These are phyloP conservation scores for Sinocyclocheilus anshuiensis DNA, from an alignment of 2,113 vertebrate species.

Conservation along the genomic window DNA sequence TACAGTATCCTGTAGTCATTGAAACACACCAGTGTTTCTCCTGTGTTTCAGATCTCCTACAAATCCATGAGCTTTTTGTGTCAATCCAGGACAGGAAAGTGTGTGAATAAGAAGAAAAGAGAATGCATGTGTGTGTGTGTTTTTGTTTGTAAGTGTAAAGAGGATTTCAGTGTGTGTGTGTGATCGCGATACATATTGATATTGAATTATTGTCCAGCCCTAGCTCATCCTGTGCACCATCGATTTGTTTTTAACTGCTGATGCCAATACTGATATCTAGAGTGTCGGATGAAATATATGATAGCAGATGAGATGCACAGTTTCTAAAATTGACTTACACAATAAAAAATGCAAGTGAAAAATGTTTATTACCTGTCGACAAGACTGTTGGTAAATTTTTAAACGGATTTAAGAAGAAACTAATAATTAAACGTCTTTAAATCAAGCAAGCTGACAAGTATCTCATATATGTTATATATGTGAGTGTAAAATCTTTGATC, in stretches of 20 bases:
- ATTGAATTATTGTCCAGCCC: too few relatives aligned
- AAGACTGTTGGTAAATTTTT: too few relatives aligned
- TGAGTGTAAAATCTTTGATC: too few relatives aligned
- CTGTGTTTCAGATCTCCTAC: constrained; percentile 61
- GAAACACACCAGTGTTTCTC: not conserved
- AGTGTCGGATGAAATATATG: not conserved
- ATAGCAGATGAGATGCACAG: not conserved
- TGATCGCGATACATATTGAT: too few relatives aligned
- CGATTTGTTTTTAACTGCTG: not conserved
- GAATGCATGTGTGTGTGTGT: constrained; percentile 25
- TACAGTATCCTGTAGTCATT: not conserved
- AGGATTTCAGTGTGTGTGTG: constrained; percentile 29
- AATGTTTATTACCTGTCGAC: not conserved
- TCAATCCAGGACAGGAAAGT: constrained; percentile 13
- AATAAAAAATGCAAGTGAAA: not conserved
- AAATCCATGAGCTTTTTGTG: not conserved
- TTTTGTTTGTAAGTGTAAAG: constrained; percentile 28
- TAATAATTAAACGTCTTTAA: too few relatives aligned
- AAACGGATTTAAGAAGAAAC: not conserved
- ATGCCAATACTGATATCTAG: not conserved
- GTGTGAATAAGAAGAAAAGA: constrained; percentile 43
- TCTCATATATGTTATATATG: too few relatives aligned
- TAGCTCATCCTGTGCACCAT: constrained; percentile 38
- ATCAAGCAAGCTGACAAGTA: too few relatives aligned
- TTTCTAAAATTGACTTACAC: not conserved